These are phyloP conservation scores for Tragelaphus scriptus DNA, from an alignment of 2,113 vertebrate genomes.

Conservation along the genomic window DNA sequence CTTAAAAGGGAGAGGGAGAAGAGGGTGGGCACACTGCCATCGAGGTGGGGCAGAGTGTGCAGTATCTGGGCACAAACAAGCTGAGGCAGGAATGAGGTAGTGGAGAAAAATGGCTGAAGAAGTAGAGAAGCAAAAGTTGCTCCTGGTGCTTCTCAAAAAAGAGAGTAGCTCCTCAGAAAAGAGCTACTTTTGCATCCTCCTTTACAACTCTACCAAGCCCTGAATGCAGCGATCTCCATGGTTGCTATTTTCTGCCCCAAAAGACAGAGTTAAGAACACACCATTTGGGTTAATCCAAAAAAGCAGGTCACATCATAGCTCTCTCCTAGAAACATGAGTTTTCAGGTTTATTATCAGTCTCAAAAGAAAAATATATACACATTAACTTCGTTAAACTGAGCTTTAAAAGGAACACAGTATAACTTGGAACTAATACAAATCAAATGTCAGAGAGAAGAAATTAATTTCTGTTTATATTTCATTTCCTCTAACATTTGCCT, in stretches of 20 bases:
- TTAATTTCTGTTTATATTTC: conserved; percentile 56
- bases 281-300: neutral
- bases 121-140: neutral
- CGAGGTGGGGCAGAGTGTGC: neutral
- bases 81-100: neutral
- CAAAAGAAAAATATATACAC: conserved; percentile 1
- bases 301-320: neutral
- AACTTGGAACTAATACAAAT: conserved; percentile 27
- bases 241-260: neutral
- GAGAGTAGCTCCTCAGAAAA: neutral
- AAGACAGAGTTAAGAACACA: neutral
- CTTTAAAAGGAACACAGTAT: conserved; percentile 5
- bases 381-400: neutral
- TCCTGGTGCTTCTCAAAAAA: too few species aligned
- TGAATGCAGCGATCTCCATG: neutral
- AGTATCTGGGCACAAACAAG: neutral
- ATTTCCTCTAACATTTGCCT: conserved; percentile 64
- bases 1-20: neutral
- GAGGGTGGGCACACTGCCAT: neutral
- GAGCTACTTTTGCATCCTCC: neutral
- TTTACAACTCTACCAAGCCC: neutral
- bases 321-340: conserved; percentile 2
- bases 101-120: neutral
- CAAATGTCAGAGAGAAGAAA: conserved; percentile 46
- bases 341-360: conserved; percentile 14